Evolutionary conservation across 1,140 invertebrate genomes (phyloP), one percentile per base, ranked within the genome.

Genomic region (Linepithema humile): DNA sequence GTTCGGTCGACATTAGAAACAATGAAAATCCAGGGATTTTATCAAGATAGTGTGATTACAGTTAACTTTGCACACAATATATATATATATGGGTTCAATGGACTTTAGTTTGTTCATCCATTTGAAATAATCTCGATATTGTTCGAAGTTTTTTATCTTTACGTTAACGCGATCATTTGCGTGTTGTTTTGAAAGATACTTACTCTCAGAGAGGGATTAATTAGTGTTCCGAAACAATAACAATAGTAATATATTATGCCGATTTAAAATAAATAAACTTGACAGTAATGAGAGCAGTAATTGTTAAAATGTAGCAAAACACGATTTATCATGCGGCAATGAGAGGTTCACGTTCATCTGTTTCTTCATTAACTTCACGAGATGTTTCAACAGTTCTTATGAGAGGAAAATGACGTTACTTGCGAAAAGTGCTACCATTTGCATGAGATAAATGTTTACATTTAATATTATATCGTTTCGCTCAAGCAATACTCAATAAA

Each of bases 261-360:
- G 50, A 73, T 59, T 35, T 73, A 57, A 57, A 73, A 35, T 73
- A 73, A 59, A 73, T 73, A 73, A 73, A 59, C 32, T 26, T 57
- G 12, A 38, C 35, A n/a, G 23, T 73, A 73, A 73, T 29, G 35
- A 73, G 20, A 73, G 53, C 38, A 40, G 15, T 26, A 73, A 59
- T 40, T 59, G 35, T 73, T 59, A 40, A 73, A 73, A 73, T 23
- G 23, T 73, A 38, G 17, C 35, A 48, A 50, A 53, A 70, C 17
- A 73, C 35, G 9, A 73, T 73, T 73, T 40, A 59, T 73, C 70
- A 35, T 10, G 7, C 5, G 23, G 35, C 59, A 73, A 73, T 73
- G 53, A 73, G 70, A 73, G 2, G 15, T 73, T 73, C 4, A 59
- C 9, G n/a, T 73, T 73, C 4, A 38, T 7, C 17, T 32, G 29